Base-by-base conservation (phyloP, 2,797 vertebrate species). In the Gambelia wislizenii region DNA sequence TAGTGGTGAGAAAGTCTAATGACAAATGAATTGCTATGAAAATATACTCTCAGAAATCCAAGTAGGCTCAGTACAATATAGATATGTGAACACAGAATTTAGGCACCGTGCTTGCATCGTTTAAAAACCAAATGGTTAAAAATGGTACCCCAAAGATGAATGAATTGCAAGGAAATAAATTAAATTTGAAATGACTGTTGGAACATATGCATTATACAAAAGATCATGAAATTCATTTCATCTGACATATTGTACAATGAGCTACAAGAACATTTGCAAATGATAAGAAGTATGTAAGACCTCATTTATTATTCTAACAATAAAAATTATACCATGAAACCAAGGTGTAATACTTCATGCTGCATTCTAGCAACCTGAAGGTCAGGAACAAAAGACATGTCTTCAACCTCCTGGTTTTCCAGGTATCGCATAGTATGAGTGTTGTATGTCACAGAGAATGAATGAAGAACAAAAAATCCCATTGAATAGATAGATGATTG, bases 201-300 rank as follows among this genome's bases (percentile, higher is more conserved):
- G 89, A 95, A 91, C 89, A 86, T 95, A 95, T 96, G 95, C 95
- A 94, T 96, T 95, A 93, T 94, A 95, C 89, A 95, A 95, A 96
- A 89, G 90, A 91, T 95, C 93, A 91, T 95, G 87, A 96, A 96
- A 94, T 95, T 79, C 80, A 93, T 96, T 96, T 95, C 87, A 84
- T 94, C 74, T 94, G 91, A 95, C 93, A 95, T 93, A 94, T 83
- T 94, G 86, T 93, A 92, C 93, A 91, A 78, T 92, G 93, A 91
- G 85, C 92, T 94, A 89, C 79, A 95, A 91, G 92, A 95, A 93
- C 89, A 95, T 95, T 95, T 95, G 88, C 92, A 87, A 93, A 88
- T 92, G 87, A 90, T 92, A 95, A 83, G 89, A 93, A 93, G 91
- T 1, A 0, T 87, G 85, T 84, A 72, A 91, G 85, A 74, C 85